Evolutionary conservation across 2,113 vertebrate genomes (phyloP), one percentile per base, ranked within the genome.

Genomic region (Aleadryas rufinucha): DNA sequence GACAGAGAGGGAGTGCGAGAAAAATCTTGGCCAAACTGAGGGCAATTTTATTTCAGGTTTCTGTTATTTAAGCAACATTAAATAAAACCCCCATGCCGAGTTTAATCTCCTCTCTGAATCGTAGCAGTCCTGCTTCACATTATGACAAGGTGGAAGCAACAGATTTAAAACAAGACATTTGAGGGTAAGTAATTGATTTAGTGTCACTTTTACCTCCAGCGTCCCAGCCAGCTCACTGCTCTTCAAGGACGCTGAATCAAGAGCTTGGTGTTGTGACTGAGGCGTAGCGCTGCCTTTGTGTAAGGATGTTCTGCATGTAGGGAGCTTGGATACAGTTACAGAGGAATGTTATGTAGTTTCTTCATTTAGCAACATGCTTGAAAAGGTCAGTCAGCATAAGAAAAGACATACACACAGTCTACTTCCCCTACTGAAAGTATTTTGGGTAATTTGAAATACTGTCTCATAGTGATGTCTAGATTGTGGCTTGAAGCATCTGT

Each of bases 181-280:
- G 89, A 64, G 95, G 95, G 97, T 98, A 95, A 97, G 97, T 92
- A n/a, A 92, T 49, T 66, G 57, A 59, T 87, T 86, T 31, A 72
- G 52, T 44, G 69, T 90, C 22, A 20, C 63, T 75, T 85, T 63
- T 72, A 7, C 66, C 88, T 31, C 59, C 84, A 52, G n/a, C 0
- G 4, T 87, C 87, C 70, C 44, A 44, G 47, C 23, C 68, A 37
- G 42, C 44, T 68, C 13, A 24, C 61, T 87, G 90, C 66, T 41
- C 42, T 93, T 64, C 0, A 18, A 94, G 82, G 72, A 35, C 5
- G 3, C 33, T 37, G 63, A 63, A 27, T 56, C 56, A 16, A 28
- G 80, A 74, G 37, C 54, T 54, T 2, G 2, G 60, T 31, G 41
- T 9, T 47, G 28, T 17, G 53, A 10, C 78, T 31, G 33, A 7